Base-by-base conservation (phyloP, 2,797 vertebrate species). In the Syndactyla subalaris region DNA sequence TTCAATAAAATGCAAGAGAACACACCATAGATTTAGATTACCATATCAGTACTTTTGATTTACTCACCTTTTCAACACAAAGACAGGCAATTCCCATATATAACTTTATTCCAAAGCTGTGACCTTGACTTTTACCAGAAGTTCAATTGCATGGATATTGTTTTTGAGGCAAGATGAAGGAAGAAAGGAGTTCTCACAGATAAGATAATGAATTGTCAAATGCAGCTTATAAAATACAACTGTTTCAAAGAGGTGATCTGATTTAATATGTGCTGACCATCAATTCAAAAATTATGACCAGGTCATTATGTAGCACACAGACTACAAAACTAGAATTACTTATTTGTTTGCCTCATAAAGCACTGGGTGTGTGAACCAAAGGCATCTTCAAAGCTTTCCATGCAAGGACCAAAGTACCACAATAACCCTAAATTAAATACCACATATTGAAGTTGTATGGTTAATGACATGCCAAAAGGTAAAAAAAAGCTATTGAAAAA, bases 321-420 rank as follows among this genome's bases (percentile, higher is more conserved):
- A 39, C 83, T 74, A 79, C 79, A 95, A 94, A 97, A 81, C 70
- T 52, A 92, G 94, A 96, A 96, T 96, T 95, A 94, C 92, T 93
- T 93, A 95, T 94, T 93, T 97, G 76, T 97, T 97, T 97, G 97
- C 95, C 91, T 97, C 92, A 91, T 91, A 96, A 97, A 98, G 57
- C 48, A 94, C 41, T 57, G 75, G 66, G 30, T 59, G 43, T 65
- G 62, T 72, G 57, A 81, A 93, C 58, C 48, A 92, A 96, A 97
- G 70, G 84, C 63, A 81, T 85, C 70, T 58, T 88, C 87, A 89
- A 65, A 73, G 81, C 10, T 62, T 96, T 94, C 91, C 26, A 73
- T 7, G 38, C 19, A 93, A 36, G 63, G n/a, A 85, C 86, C 63
- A 94, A 96, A 88, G n/a, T 63, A 95, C 88, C 55, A 88, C 84